These are phyloP conservation scores for Elgaria multicarinata DNA, from an alignment of 2,113 vertebrate genomes.

Conservation along the genomic window DNA sequence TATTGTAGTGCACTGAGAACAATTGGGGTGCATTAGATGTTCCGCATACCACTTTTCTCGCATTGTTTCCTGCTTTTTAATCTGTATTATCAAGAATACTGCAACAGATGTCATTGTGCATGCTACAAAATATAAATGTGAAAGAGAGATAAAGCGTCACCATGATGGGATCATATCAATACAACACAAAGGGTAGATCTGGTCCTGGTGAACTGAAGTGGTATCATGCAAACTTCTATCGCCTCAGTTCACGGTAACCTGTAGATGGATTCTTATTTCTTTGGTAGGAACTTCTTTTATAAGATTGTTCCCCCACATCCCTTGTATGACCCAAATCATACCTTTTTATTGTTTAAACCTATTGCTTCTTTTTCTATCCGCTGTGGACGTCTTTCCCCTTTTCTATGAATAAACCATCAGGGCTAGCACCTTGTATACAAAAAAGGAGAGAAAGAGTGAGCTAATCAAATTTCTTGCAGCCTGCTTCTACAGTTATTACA, in stretches of 20 bases:
- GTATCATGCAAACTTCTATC: background rate
- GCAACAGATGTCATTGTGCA: no score
- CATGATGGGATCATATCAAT: no score
- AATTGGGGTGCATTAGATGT: no score
- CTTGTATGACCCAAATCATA: background rate
- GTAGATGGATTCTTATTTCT: background rate
- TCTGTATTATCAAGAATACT: no score
- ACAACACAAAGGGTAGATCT: no score
- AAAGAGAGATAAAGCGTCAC: no score
- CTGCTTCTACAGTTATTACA: background rate
- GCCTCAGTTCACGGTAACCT: background rate
- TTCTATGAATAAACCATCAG: background rate
- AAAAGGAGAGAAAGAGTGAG: background rate
- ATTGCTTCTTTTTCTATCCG: background rate
- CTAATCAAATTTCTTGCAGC: background rate
- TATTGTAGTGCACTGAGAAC: no score
- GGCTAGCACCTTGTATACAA: background rate
- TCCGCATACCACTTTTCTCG: no score
- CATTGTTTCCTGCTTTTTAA: no score
- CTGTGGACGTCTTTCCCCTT: background rate
- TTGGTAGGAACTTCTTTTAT: background rate
- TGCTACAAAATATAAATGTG: no score
- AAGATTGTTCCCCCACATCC: no score
- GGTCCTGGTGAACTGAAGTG: background rate
- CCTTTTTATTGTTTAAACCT: background rate